Evolutionary conservation across 2,797 vertebrate genomes (phyloP).

Genomic region (Cyclopterus lumpus): DNA sequence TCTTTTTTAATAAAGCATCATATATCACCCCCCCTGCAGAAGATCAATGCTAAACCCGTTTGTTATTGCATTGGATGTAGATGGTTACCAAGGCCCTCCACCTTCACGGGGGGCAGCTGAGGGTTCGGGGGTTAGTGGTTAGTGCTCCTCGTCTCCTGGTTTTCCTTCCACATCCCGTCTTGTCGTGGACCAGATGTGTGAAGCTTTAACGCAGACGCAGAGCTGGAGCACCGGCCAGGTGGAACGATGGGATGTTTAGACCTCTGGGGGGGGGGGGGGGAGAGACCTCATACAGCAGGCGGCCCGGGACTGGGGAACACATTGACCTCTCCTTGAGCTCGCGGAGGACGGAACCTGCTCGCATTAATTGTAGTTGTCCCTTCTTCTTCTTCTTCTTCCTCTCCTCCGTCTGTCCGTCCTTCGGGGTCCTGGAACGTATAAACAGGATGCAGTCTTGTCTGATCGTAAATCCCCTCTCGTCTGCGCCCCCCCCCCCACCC

Average conservation of each 20-base stretch:
- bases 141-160: slow-evolving; percentile 53
- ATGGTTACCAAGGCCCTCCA: slow-evolving; percentile 31
- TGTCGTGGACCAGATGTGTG: slow-evolving; percentile 60
- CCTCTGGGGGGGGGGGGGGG: slow-evolving; percentile 51
- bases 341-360: slow-evolving; percentile 37
- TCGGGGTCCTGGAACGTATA: slow-evolving; percentile 76
- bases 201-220: slow-evolving; percentile 63
- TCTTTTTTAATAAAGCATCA: not conserved
- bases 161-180: slow-evolving; percentile 71
- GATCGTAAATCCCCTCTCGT: slow-evolving; percentile 81
- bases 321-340: slow-evolving; percentile 51
- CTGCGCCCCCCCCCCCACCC: slow-evolving; percentile 58
- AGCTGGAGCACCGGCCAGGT: slow-evolving; percentile 55
- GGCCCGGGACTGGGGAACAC: slow-evolving; percentile 54
- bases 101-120: slow-evolving; percentile 46
- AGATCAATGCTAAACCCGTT: not conserved
- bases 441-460: slow-evolving; percentile 86
- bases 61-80: not conserved
- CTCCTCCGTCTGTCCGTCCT: slow-evolving; percentile 23
- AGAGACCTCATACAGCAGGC: slow-evolving; percentile 29
- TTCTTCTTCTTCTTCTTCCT: slow-evolving; percentile 15
- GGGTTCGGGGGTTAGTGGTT: slow-evolving; percentile 57
- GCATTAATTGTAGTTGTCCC: slow-evolving; percentile 48
- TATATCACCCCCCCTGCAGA: not conserved
- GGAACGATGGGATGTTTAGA: slow-evolving; percentile 59